Evolutionary conservation across 2,888 invertebrate species (phyloP).

Genomic region (Neria commutata): DNA sequence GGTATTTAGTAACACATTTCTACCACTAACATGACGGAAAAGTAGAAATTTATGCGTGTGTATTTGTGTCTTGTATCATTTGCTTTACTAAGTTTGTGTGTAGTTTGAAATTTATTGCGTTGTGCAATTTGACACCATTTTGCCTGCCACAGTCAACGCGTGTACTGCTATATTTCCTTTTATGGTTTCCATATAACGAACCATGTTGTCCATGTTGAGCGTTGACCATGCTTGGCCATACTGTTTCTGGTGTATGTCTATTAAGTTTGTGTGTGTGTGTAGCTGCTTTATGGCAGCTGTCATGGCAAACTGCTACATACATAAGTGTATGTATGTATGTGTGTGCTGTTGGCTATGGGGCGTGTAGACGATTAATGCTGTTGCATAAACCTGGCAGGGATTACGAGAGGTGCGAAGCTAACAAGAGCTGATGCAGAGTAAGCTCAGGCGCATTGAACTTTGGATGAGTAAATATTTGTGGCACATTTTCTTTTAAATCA

Average conservation of each 20-base stretch:
- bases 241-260: not conserved
- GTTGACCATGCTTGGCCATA: not conserved
- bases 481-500: too few species aligned
- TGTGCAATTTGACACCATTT: slow-evolving; percentile 51
- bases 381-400: not conserved
- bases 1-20: too few species aligned
- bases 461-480: too few species aligned
- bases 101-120: slow-evolving; percentile 30
- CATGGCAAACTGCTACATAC: not conserved
- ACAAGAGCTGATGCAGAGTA: too few species aligned
- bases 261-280: not conserved
- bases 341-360: not conserved
- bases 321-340: not conserved
- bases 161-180: not conserved
- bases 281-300: not conserved
- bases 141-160: slow-evolving; percentile 18
- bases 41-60: too few species aligned
- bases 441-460: too few species aligned
- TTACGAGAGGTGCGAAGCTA: too few species aligned
- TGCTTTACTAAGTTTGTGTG: not conserved
- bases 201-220: too few species aligned
- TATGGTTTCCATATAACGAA: slow-evolving; percentile 7
- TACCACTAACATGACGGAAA: too few species aligned
- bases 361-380: slow-evolving; percentile 11
- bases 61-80: not conserved